Conservation (phyloP, 2,797 vertebrate genomes). For the Tenualosa ilisha region DNA sequence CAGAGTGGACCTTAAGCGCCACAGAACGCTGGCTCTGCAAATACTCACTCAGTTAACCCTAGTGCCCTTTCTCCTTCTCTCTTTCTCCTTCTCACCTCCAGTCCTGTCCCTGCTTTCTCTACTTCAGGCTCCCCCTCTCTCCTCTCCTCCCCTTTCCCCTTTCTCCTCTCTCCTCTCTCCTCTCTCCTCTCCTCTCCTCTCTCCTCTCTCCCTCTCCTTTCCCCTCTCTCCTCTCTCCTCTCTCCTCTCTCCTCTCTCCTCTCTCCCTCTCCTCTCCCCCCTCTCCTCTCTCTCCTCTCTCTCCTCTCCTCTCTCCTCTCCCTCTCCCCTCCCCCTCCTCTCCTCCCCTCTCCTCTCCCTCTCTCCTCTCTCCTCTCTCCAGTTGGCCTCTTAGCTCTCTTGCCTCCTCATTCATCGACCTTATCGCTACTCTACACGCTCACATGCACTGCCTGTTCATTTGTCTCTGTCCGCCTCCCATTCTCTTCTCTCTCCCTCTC, state of each 20-base stretch:
- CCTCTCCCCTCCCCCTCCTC: neutral
- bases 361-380: neutral
- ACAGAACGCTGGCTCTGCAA: conserved; percentile 14
- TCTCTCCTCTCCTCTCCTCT: too few relatives aligned
- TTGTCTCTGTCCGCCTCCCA: neutral
- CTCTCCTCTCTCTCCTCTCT: neutral
- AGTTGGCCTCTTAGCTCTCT: neutral
- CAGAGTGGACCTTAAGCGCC: neutral
- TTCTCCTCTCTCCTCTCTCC: neutral
- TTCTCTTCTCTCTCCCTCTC: neutral
- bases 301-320: neutral
- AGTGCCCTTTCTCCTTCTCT: neutral
- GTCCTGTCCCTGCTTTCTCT: neutral
- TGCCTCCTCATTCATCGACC: neutral
- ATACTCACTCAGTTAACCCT: neutral
- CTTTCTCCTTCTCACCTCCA: neutral
- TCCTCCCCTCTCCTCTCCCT: neutral
- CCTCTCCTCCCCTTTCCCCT: neutral
- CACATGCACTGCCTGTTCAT: neutral
- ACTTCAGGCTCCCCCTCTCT: neutral
- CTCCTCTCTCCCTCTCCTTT: neutral
- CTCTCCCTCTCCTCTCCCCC: neutral
- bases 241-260: neutral
- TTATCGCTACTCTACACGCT: neutral
- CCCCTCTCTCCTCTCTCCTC: neutral